Base-by-base conservation (phyloP, 2,113 vertebrate species). In the Mus pahari region DNA sequence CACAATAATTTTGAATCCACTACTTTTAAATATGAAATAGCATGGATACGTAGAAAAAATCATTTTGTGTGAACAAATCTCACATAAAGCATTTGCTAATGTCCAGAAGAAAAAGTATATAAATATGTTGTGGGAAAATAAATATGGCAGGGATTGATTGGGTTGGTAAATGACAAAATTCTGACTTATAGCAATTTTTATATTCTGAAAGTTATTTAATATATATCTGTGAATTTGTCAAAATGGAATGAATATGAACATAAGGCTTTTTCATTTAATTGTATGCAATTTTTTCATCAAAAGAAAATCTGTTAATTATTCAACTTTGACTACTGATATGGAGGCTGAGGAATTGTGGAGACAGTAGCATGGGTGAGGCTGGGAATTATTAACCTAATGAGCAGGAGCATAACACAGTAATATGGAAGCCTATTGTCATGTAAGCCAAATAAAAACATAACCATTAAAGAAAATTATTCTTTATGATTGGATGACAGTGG, bases 281-380 rank as follows among this genome's bases (percentile, higher is more conserved):
- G 13, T 62, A 60, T 87, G 9, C 53, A 94, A 33, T 86, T 81
- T 89, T 89, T 79, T 83, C 17, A 87, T 81, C 48, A 53, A 75
- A 92, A 79, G 36, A 75, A 81, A 86, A 86, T 92, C 55, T 91
- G 48, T 82, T 89, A 86, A 95, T 62, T 86, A 77, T 45, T 93
- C 68, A 82, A 82, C 4, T 58, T 31, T 83, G 62, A 74, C 78
- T 86, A 96, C 70, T 89, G 26, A 58, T 42, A 42, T n/a, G 11
- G 55, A 62, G 55, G 79, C 22, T 62, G n/a, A 82, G 53, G 22
- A 20, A 7, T 28, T 28, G 36, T 1, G 55, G 36, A 82, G 22
- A n/a, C 7, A 20, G 39, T 12, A 39, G 19, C 20, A 3, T 20
- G n/a, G 78, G 53, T 82, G 55, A 39, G 19, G 36, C 36, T 82